These are phyloP conservation scores for Esperia sulphurella DNA, from an alignment of 2,888 invertebrate genomes.

Conservation along the genomic window DNA sequence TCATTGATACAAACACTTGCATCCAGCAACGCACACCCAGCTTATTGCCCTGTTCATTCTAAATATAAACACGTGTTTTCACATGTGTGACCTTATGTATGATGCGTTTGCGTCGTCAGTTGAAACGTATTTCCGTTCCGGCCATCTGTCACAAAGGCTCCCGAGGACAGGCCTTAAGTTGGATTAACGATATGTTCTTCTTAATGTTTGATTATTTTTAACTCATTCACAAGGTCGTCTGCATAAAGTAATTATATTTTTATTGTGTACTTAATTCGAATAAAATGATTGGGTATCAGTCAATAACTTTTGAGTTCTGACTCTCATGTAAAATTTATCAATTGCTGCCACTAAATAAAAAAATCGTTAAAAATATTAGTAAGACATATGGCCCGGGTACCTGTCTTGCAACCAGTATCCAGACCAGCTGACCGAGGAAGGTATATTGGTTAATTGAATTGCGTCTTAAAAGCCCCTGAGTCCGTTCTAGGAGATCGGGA, in stretches of 20 bases:
- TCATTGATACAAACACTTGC: neutral
- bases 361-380: too few relatives aligned
- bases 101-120: conserved; percentile 25
- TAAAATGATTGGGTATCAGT: too few relatives aligned
- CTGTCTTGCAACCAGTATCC: too few relatives aligned
- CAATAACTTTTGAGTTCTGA: too few relatives aligned
- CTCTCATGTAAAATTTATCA: too few relatives aligned
- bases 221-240: conserved; percentile 10
- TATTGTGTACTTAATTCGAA: neutral
- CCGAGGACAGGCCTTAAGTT: conserved; percentile 13
- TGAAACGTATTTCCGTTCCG: conserved; percentile 44
- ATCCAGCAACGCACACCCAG: neutral
- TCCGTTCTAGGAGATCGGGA: too few relatives aligned
- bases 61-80: conserved; percentile 39
- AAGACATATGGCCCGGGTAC: too few relatives aligned
- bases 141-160: conserved; percentile 47
- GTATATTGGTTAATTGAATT: too few relatives aligned
- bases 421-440: too few relatives aligned
- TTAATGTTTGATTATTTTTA: conserved; percentile 19
- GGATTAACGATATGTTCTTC: conserved; percentile 10
- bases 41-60: conserved; percentile 7
- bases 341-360: too few relatives aligned
- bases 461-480: too few relatives aligned
- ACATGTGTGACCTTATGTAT: conserved; percentile 52
- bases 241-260: neutral